phyloP scores from a whole-genome alignment of 2,888 invertebrate species.

The Cynaeus angustus region DNA sequence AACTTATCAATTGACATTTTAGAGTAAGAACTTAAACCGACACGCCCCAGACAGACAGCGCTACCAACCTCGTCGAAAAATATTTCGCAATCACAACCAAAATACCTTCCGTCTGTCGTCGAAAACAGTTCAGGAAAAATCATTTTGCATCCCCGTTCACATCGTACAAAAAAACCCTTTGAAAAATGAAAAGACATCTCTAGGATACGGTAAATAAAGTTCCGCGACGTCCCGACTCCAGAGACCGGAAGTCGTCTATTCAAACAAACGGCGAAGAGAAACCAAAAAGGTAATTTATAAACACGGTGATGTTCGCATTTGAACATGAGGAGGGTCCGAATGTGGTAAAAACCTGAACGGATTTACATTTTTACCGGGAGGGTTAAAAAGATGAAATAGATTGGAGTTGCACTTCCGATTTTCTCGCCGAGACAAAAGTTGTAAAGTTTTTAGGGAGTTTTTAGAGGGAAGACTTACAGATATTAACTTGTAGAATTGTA shows the following conservation, averaged over 20 bases:
- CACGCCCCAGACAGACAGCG: too few relatives aligned
- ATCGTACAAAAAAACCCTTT: slow-evolving; percentile 32
- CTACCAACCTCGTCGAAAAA: slow-evolving; percentile 3
- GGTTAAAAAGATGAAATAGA: not conserved
- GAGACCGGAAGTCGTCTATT: slow-evolving; percentile 70
- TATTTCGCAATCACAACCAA: not conserved
- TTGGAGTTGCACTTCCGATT: slow-evolving; percentile 12
- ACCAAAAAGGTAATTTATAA: slow-evolving; percentile 50
- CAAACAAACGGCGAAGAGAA: slow-evolving; percentile 64
- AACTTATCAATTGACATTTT: too few relatives aligned
- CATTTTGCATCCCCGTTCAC: slow-evolving; percentile 36
- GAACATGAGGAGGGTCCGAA: slow-evolving; percentile 30
- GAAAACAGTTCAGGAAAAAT: slow-evolving; percentile 6
- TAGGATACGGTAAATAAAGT: slow-evolving; percentile 69
- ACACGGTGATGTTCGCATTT: slow-evolving; percentile 46
- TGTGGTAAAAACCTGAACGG: slow-evolving; percentile 2
- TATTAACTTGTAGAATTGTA: too few relatives aligned
- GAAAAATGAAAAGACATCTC: slow-evolving; percentile 63
- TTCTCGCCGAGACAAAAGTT: not conserved
- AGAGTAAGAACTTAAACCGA: too few relatives aligned
- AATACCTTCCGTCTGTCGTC: not conserved
- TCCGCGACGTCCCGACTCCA: slow-evolving; percentile 68
- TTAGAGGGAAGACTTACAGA: too few relatives aligned
- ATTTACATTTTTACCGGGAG: slow-evolving; percentile 22
- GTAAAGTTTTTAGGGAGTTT: not conserved